These are phyloP conservation scores for Hydrochoerus hydrochaeris DNA, from an alignment of 2,113 vertebrate genomes.

Conservation along the genomic window DNA sequence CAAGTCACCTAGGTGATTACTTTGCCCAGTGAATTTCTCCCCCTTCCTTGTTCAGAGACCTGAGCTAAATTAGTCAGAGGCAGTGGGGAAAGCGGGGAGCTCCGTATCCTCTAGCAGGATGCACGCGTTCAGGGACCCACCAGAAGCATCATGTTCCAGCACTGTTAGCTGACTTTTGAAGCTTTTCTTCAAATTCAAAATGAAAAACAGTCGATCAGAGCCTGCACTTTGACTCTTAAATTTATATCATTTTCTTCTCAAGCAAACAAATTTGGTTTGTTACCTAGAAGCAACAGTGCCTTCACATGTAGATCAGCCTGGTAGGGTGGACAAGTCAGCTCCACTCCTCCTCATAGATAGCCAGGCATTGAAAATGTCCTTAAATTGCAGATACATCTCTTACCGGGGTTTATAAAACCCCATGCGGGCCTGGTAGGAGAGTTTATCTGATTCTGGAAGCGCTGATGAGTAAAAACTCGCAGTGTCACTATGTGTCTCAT, in stretches of 20 bases:
- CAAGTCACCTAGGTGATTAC: neutral
- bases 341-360: neutral
- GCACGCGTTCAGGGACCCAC: neutral
- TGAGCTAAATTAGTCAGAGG: neutral
- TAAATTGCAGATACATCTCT: conserved; percentile 38
- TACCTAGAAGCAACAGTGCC: neutral
- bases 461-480: conserved; percentile 50
- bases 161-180: neutral
- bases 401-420: conserved; percentile 1
- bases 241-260: neutral
- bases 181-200: neutral
- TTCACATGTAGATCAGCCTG: fast-evolving
- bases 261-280: neutral
- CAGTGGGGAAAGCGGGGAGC: neutral
- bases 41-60: neutral
- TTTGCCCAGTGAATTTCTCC: neutral
- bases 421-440: neutral
- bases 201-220: neutral
- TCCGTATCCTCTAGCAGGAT: fast-evolving
- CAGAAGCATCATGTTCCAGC: neutral
- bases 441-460: conserved; percentile 53
- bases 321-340: neutral
- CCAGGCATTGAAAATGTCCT: conserved; percentile 8
- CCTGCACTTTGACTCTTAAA: neutral
- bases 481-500: conserved; percentile 31